phyloP scores from a whole-genome alignment of 2,888 invertebrate species.

The Drosophila dives region DNA sequence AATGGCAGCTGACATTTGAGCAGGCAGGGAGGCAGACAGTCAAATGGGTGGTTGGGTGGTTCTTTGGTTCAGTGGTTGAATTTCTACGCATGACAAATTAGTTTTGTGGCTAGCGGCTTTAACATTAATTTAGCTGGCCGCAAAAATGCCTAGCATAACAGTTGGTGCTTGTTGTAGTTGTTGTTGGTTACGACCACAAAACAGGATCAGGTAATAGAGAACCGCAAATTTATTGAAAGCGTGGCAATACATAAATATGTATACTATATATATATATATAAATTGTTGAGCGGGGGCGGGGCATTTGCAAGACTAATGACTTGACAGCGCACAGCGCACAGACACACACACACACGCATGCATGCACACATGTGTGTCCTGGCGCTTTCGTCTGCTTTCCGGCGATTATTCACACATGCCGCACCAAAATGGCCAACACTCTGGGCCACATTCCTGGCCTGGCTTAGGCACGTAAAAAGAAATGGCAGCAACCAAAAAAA shows the following conservation, averaged over 20 bases:
- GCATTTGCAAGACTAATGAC: slow-evolving; percentile 22
- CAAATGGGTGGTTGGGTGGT: slow-evolving; percentile 15
- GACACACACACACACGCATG: background rate
- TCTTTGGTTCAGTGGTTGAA: slow-evolving; percentile 9
- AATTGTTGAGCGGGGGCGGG: slow-evolving; percentile 34
- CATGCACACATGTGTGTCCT: slow-evolving; percentile 2
- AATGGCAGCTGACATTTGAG: slow-evolving; percentile 12
- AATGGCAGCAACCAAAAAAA: slow-evolving; percentile 6
- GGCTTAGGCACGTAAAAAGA: slow-evolving; percentile 50
- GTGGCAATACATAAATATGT: slow-evolving; percentile 30
- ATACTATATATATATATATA: slow-evolving; percentile 35
- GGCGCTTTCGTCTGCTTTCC: slow-evolving; percentile 49
- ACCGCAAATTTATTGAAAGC: slow-evolving; percentile 79
- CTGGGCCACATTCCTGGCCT: slow-evolving; percentile 46
- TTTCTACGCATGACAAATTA: slow-evolving; percentile 74
- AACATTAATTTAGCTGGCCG: slow-evolving; percentile 71
- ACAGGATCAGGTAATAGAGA: slow-evolving; percentile 72
- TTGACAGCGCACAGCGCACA: background rate
- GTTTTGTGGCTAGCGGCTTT: slow-evolving; percentile 71
- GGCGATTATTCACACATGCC: slow-evolving; percentile 83
- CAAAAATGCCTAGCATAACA: background rate
- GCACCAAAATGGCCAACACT: slow-evolving; percentile 72
- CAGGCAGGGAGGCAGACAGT: slow-evolving; percentile 2
- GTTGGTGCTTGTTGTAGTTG: background rate
- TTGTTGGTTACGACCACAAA: slow-evolving; percentile 41